Evolutionary conservation across 2,888 invertebrate genomes (phyloP).

Genomic region (Caenorhabditis sp.): DNA sequence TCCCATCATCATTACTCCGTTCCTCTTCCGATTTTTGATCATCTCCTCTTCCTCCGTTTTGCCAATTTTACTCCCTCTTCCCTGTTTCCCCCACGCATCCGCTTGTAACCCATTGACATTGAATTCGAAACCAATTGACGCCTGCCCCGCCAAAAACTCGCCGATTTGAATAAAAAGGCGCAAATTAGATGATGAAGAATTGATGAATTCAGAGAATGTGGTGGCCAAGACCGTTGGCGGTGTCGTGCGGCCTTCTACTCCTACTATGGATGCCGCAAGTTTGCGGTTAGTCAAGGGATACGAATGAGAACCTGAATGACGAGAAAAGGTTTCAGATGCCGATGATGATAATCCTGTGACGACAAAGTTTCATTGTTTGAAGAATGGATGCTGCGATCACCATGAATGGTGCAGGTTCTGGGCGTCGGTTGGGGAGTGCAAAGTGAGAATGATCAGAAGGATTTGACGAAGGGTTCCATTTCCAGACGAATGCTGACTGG

Average conservation of each 20-base stretch:
- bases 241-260: slow-evolving; percentile 47
- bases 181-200: slow-evolving; percentile 52
- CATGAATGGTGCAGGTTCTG: slow-evolving; percentile 83
- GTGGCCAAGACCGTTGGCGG: slow-evolving; percentile 56
- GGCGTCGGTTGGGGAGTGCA: slow-evolving; percentile 82
- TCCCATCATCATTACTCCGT: too few species aligned
- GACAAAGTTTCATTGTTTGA: slow-evolving; percentile 78
- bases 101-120: slow-evolving; percentile 62
- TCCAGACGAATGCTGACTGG: slow-evolving; percentile 81
- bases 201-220: slow-evolving; percentile 64
- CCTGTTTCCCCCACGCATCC: too few species aligned
- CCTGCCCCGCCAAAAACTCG: slow-evolving; percentile 30
- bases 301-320: neutral
- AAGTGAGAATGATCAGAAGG: slow-evolving; percentile 30
- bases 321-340: slow-evolving; percentile 49
- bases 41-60: slow-evolving; percentile 33
- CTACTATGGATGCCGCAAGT: slow-evolving; percentile 58
- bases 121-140: slow-evolving; percentile 64
- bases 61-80: too few species aligned
- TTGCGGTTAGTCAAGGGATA: slow-evolving; percentile 42
- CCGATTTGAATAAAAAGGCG: slow-evolving; percentile 56
- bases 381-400: slow-evolving; percentile 83
- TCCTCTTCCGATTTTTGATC: slow-evolving; percentile 54
- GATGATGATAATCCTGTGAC: slow-evolving; percentile 75
- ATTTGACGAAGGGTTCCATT: neutral